Percentiles rank a stretch among this genome's conserved stretches.
Conservation (phyloP, 2,888 invertebrate species). For the Octonoba sinensis region DNA sequence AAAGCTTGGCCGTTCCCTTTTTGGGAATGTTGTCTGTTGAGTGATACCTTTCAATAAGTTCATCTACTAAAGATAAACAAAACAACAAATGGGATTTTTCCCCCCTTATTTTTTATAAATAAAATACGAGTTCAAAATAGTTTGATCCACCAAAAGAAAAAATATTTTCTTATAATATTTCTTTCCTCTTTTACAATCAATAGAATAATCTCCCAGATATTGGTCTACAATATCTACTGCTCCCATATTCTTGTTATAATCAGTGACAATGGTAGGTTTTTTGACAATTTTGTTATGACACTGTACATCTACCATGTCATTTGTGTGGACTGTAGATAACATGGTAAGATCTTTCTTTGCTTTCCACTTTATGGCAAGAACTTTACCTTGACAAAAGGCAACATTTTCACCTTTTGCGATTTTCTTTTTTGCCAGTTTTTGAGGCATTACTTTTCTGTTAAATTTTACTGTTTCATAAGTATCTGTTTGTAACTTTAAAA, state of each 20-base stretch:
- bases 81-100: conserved; percentile 6
- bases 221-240: conserved; percentile 23
- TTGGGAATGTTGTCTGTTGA: not conserved
- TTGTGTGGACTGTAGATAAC: too few species aligned
- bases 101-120: conserved; percentile 29
- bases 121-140: not conserved
- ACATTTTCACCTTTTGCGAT: not conserved
- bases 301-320: not conserved
- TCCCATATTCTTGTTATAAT: conserved; percentile 16
- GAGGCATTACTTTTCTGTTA: not conserved
- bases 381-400: not conserved
- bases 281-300: not conserved
- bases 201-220: not conserved
- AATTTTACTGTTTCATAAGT: not conserved
- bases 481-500: too few species aligned
- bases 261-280: conserved; percentile 21
- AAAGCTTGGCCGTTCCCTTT: too few species aligned
- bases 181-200: not conserved
- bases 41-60: not conserved
- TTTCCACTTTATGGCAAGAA: conserved; percentile 10
- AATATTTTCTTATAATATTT: too few species aligned
- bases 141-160: not conserved
- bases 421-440: not conserved
- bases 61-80: conserved; percentile 5
- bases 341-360: conserved; percentile 3